These are phyloP conservation scores for Agriopis marginaria DNA, from an alignment of 2,888 invertebrate genomes.

Conservation along the genomic window DNA sequence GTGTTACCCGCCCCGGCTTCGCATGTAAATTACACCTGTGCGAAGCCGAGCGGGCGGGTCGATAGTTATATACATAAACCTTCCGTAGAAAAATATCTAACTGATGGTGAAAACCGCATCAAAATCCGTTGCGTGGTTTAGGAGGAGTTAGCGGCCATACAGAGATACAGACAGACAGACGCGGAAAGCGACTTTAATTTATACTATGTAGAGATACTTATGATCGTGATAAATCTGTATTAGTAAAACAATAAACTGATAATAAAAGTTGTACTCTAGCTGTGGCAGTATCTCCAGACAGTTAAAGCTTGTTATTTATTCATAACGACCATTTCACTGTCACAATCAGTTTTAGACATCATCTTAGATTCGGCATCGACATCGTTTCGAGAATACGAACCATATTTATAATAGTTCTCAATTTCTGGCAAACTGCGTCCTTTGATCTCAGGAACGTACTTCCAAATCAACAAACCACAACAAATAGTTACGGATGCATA, in stretches of 20 bases:
- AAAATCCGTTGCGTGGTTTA: too few species aligned
- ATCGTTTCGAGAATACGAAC: not conserved
- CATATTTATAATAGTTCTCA: conserved; percentile 17
- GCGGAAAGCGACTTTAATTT: too few species aligned
- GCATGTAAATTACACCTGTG: too few species aligned
- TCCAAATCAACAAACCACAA: conserved; percentile 32
- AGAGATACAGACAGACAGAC: too few species aligned
- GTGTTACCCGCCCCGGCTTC: too few species aligned
- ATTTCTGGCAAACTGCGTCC: conserved; percentile 31
- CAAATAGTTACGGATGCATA: not conserved
- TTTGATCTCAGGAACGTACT: conserved; percentile 30
- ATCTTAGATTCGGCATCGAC: not conserved
- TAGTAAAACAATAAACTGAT: not conserved
- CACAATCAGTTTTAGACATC: not conserved
- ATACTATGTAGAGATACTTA: too few species aligned
- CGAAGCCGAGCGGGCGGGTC: too few species aligned
- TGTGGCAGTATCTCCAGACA: not conserved
- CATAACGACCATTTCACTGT: not conserved
- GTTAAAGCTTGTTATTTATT: not conserved
- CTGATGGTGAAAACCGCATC: too few species aligned
- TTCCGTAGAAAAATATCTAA: too few species aligned
- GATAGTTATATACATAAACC: too few species aligned
- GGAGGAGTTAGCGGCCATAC: too few species aligned
- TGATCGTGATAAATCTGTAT: too few species aligned
- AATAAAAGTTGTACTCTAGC: not conserved